Base-by-base conservation (phyloP, 2,888 invertebrate species). In the Geotrupes spiniger region DNA sequence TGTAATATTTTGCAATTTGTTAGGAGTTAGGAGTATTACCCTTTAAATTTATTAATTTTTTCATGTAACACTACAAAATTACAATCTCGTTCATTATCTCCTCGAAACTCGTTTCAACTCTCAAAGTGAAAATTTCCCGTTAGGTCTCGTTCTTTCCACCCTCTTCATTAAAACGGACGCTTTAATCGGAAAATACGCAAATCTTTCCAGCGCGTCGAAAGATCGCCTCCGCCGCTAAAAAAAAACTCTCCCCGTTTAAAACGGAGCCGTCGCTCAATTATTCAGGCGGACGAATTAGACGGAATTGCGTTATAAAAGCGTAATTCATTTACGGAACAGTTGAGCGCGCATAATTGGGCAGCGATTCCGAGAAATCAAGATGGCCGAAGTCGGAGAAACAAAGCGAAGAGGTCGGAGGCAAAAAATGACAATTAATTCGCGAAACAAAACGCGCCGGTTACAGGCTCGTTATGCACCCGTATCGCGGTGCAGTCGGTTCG, bases 351-450 rank as follows among this genome's bases (percentile, higher is more conserved):
- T 69, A 70, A 69, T 69, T 69, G 67, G 68, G 65, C 65, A 65
- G 64, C 67, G 62, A 68, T 69, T 69, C 67, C 61, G 59, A 60
- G 65, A 68, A 70, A 70, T 69, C 70, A 70, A 70, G 70, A 70
- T 69, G 70, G 68, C 68, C 64, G 63, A 68, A 33, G 33, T 33
- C 14, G 4, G 33, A 33, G 33, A 33, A 33, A 33, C 33, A 33
- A 33, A 33, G 15, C 14, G 14, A 33, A 33, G 15, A 33, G 33
- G 33, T 15, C 33, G 33, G 33, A 12, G 33, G 11, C 10, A 33
- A 69, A 68, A 66, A 66, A 64, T 63, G 65, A 69, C 67, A 69
- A 70, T 70, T 70, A 70, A 70, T 70, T 68, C 67, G 63, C 63
- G 64, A 69, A 69, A 69, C 67, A 68, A 69, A 69, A 66, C 68